These are phyloP conservation scores for Brachypalpus laphriformis DNA, from an alignment of 2,888 invertebrate genomes.

Conservation along the genomic window DNA sequence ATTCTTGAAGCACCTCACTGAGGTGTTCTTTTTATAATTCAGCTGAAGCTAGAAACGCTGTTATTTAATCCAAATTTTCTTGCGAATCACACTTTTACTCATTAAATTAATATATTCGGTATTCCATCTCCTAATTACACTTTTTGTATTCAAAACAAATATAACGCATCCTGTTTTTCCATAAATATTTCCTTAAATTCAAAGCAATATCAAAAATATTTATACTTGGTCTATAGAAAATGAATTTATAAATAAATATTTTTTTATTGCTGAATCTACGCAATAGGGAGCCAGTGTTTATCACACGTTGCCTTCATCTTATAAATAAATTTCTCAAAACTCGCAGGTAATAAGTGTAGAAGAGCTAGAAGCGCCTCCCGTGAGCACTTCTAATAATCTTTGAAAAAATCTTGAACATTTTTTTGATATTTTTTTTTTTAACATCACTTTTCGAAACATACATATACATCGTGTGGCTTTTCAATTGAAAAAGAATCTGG, in stretches of 20 bases:
- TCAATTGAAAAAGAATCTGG: neutral
- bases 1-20: too few relatives aligned
- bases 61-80: too few relatives aligned
- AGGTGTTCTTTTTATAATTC: too few relatives aligned
- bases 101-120: neutral
- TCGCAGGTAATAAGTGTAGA: slow-evolving; percentile 31
- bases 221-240: slow-evolving; percentile 24
- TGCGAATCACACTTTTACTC: too few relatives aligned
- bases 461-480: neutral
- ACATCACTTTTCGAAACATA: slow-evolving; percentile 8
- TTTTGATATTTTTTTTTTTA: neutral
- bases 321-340: slow-evolving; percentile 47
- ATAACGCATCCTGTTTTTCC: neutral
- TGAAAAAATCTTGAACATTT: slow-evolving; percentile 4
- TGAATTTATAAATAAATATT: slow-evolving; percentile 59
- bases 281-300: slow-evolving; percentile 39
- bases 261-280: slow-evolving; percentile 60
- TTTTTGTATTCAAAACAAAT: neutral
- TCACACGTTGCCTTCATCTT: slow-evolving; percentile 53
- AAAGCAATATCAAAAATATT: slow-evolving; percentile 16
- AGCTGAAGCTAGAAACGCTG: too few relatives aligned
- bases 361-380: slow-evolving; percentile 26
- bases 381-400: neutral
- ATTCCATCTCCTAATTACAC: neutral
- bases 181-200: neutral